A percentile compares a stretch with the other conserved stretches of the same genome.
Evolutionary conservation across 2,113 vertebrate genomes (phyloP).

Genomic region (Neodon shergylaensis): DNA sequence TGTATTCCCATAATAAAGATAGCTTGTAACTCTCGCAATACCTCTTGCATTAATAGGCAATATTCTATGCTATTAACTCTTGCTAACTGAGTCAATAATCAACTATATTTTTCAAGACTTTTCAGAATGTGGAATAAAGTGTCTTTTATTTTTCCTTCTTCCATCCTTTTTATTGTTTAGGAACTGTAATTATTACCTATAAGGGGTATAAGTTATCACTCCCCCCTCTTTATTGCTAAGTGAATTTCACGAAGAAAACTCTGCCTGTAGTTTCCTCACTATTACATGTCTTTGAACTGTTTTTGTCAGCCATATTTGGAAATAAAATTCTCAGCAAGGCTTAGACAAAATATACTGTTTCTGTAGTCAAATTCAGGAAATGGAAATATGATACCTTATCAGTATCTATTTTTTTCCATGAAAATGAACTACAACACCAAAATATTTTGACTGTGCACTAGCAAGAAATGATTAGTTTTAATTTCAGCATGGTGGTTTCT

Average conservation of each 20-base stretch:
- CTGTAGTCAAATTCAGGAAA: conserved; percentile 10
- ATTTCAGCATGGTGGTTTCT: not conserved
- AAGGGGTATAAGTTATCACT: not conserved
- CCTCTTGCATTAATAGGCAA: not conserved
- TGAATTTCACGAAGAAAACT: not conserved
- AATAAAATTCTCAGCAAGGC: not conserved
- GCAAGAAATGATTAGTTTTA: not conserved
- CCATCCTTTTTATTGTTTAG: not conserved
- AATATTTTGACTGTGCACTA: not conserved
- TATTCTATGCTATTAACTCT: not conserved
- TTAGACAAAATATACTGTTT: not conserved
- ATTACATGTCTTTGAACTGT: not conserved
- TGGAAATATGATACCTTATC: conserved; percentile 17
- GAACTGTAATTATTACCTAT: not conserved
- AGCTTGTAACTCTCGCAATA: no score
- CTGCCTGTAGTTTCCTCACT: not conserved
- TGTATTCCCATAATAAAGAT: no score
- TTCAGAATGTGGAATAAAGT: not conserved
- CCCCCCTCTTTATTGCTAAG: not conserved
- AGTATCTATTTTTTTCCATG: not conserved
- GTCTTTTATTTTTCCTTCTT: not conserved
- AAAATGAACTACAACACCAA: not conserved
- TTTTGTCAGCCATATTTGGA: conserved; percentile 8
- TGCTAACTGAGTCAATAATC: not conserved
- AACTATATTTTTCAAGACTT: not conserved